Conservation (phyloP, 2,797 vertebrate species). For the Cercopithecus diana region DNA sequence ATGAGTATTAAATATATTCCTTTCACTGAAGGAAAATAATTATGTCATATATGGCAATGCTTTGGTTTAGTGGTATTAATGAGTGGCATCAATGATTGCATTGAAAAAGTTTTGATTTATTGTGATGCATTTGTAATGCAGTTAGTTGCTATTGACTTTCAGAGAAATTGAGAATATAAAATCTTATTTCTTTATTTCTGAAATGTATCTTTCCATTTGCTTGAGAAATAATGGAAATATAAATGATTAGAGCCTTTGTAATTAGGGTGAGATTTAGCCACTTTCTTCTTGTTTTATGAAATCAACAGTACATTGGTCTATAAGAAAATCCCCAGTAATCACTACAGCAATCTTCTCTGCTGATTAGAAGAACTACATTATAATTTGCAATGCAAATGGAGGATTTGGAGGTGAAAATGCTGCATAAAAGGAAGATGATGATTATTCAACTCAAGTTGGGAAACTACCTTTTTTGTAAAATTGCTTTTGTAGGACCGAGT, state of each 20-base stretch:
- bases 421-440: conserved; percentile 8
- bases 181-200: conserved; percentile 48
- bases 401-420: conserved; percentile 32
- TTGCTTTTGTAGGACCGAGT: conserved; percentile 91
- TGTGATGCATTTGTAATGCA: background rate
- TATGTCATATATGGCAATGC: background rate
- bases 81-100: background rate
- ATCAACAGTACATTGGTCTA: background rate
- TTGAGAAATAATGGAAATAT: conserved; percentile 45
- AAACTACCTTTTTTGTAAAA: conserved; percentile 28
- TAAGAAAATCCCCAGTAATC: conserved; percentile 47
- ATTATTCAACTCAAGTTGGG: conserved; percentile 7
- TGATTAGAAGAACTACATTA: conserved; percentile 45
- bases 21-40: background rate
- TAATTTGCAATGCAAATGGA: conserved; percentile 38
- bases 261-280: conserved; percentile 27
- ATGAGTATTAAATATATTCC: background rate
- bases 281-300: conserved; percentile 52
- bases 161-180: conserved; percentile 18
- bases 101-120: conserved; percentile 1
- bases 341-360: conserved; percentile 33
- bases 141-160: conserved; percentile 25
- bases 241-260: conserved; percentile 46
- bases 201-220: conserved; percentile 50
- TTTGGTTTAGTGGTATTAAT: background rate